Evolutionary conservation across 2,113 vertebrate species (phyloP).

Genomic region (Apteryx owenii): DNA sequence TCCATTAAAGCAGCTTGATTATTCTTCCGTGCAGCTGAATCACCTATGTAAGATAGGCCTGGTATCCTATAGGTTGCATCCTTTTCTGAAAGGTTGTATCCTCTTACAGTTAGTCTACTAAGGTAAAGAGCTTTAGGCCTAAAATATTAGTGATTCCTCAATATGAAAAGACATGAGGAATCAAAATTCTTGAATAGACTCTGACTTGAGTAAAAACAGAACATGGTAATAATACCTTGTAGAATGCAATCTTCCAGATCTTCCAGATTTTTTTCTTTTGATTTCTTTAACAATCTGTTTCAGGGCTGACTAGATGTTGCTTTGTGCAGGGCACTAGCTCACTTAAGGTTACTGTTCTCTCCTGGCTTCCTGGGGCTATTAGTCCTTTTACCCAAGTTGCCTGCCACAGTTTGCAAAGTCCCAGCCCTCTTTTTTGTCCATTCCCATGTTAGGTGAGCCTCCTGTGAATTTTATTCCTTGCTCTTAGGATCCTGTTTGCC

Average conservation of each 20-base stretch:
- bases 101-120: background rate
- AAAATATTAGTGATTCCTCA: background rate
- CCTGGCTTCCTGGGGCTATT: background rate
- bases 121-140: background rate
- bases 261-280: background rate
- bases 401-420: background rate
- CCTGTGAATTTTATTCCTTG: background rate
- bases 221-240: too few species aligned
- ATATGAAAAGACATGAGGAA: background rate
- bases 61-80: fast-evolving
- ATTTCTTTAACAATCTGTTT: background rate
- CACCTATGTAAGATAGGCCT: background rate
- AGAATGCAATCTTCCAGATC: too few species aligned
- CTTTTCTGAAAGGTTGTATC: background rate
- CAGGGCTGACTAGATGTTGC: background rate
- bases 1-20: background rate
- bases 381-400: background rate
- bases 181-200: too few species aligned
- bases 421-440: background rate
- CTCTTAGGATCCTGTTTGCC: background rate
- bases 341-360: background rate
- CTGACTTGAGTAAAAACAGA: background rate
- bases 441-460: background rate
- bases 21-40: background rate
- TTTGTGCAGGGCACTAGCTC: background rate